Evolutionary conservation across 2,797 vertebrate genomes (phyloP), one percentile per base, ranked within the genome.

Genomic region (Pyrocephalus nanus): DNA sequence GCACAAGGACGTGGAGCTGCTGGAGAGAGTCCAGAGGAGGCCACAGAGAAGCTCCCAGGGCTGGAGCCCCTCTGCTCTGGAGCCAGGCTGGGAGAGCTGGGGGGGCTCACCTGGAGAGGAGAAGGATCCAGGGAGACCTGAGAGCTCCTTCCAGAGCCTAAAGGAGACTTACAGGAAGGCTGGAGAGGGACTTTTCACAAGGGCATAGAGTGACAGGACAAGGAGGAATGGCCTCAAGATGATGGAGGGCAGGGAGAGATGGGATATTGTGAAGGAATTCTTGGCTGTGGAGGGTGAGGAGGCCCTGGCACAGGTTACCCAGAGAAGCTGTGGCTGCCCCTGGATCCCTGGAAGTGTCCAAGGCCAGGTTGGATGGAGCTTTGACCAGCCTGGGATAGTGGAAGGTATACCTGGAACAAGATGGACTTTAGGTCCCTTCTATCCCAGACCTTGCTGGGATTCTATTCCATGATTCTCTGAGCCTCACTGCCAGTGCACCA

Each of bases 31-130:
- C 17, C 27, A 6, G 14, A 57, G 20, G 5, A 9, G 65, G 13
- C 4, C 34, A 3, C 0, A 0, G 3, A 51, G 36, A 2, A 48
- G 21, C 4, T 48, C 9, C 0, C 1, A 25, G 21, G 30, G 2
- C n/a, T 79, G 76, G 62, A 85, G 9, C 47, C 1, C 2, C 55
- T 81, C n/a, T 55, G 4, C 71, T 29, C 1, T 6, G 32, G 8
- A 9, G 32, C 14, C 13, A 66, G 58, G 19, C 62, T 86, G 73
- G 18, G 61, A 78, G 38, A 72, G 40, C 6, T 71, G 69, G 43
- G 16, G 42, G 17, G 13, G 40, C 15, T 40, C 40, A 40, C 40
- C 40, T 40, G 40, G 45, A 42, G 70, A 71, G 14, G 19, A 20
- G 34, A 74, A 84, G 34, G 26, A 1, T 54, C 21, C 5, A 1